These are phyloP conservation scores for Pinna nobilis DNA, from an alignment of 1,140 invertebrate genomes.

Conservation along the genomic window DNA sequence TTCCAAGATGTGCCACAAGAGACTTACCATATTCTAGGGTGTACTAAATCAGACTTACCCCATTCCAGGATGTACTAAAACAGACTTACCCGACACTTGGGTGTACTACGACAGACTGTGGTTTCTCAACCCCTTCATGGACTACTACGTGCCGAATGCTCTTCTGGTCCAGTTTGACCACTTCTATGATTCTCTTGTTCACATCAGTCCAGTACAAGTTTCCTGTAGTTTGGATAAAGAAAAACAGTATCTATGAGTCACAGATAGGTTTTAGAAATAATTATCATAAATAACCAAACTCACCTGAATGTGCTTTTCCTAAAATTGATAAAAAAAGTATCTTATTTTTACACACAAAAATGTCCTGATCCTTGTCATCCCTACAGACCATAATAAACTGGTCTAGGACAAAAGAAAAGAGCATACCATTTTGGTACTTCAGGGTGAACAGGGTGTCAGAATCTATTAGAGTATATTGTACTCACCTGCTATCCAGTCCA, in stretches of 20 bases:
- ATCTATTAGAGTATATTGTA: too few relatives aligned
- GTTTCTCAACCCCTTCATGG: conserved; percentile 94
- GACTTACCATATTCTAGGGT: background rate
- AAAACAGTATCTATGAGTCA: too few relatives aligned
- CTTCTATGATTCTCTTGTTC: conserved; percentile 76
- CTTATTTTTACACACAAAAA: too few relatives aligned
- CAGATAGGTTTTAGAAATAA: too few relatives aligned
- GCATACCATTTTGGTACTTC: too few relatives aligned
- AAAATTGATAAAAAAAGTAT: background rate
- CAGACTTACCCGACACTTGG: conserved; percentile 90
- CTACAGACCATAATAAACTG: too few relatives aligned
- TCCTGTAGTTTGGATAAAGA: too few relatives aligned
- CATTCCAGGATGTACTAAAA: conserved; percentile 2
- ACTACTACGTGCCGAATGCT: conserved; percentile 92
- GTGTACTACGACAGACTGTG: conserved; percentile 95
- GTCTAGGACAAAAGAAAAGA: too few relatives aligned
- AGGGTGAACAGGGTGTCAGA: too few relatives aligned
- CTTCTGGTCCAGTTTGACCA: conserved; percentile 80
- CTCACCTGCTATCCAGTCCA: conserved; percentile 82
- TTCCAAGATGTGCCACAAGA: too few relatives aligned
- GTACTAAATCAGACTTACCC: conserved; percentile 57
- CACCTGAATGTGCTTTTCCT: background rate
- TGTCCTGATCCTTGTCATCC: too few relatives aligned
- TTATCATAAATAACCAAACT: background rate
- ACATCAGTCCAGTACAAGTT: conserved; percentile 95